Percentiles rank a stretch among this genome's conserved stretches.
Conservation (phyloP, 2,113 vertebrate genomes). For the Sialia sialis region DNA sequence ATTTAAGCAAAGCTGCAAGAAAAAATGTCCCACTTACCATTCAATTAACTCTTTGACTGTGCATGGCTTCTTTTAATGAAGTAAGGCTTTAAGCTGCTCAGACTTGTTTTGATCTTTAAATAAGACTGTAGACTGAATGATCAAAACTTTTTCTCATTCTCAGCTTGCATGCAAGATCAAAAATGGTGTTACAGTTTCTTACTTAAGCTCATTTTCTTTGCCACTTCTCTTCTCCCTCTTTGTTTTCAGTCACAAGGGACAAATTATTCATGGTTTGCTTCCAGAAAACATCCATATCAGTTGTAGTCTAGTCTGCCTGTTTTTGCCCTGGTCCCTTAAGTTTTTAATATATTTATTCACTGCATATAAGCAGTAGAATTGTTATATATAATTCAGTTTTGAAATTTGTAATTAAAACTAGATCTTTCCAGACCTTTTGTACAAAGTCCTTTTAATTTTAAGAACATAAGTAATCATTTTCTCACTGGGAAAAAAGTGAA, state of each 20-base stretch:
- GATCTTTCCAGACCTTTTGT: neutral
- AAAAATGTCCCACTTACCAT: neutral
- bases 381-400: slow-evolving; percentile 13
- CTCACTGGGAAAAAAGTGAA: neutral
- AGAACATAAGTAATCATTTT: neutral
- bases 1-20: neutral
- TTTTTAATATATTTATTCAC: slow-evolving; percentile 11
- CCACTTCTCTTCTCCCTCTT: neutral
- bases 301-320: neutral
- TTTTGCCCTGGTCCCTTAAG: neutral
- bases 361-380: neutral
- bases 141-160: slow-evolving; percentile 1
- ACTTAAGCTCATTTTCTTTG: neutral
- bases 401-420: slow-evolving; percentile 30
- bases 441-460: neutral
- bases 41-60: neutral
- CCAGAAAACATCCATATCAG: neutral
- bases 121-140: neutral
- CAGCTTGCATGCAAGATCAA: slow-evolving; percentile 27
- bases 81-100: neutral
- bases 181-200: slow-evolving; percentile 21
- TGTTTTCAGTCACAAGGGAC: neutral
- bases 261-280: neutral
- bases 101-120: slow-evolving; percentile 35
- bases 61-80: slow-evolving; percentile 1